Evolutionary conservation across 2,113 vertebrate genomes (phyloP).

Genomic region (Silurus meridionalis): DNA sequence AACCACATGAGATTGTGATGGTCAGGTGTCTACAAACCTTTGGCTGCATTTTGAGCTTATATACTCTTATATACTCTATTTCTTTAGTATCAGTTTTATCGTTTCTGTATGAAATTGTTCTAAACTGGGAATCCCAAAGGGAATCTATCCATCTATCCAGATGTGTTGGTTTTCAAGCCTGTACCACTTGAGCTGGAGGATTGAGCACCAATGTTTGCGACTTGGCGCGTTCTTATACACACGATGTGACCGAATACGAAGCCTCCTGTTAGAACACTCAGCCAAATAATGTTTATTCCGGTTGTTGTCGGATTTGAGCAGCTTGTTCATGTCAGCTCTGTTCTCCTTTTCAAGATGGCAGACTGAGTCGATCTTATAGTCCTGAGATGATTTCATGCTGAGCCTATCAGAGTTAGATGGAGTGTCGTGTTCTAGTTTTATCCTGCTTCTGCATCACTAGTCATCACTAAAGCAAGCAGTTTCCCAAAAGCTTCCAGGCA

Average conservation of each 20-base stretch:
- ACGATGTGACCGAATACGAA: not conserved
- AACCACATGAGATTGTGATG: not conserved
- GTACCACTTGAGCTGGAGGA: not conserved
- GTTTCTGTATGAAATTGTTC: not conserved
- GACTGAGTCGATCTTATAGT: not conserved
- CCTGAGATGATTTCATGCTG: not conserved
- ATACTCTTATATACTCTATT: not conserved
- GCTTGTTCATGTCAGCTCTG: not conserved
- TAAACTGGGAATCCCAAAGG: not conserved
- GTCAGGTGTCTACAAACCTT: not conserved
- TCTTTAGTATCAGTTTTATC: not conserved
- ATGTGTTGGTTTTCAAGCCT: too few relatives aligned
- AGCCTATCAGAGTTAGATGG: not conserved
- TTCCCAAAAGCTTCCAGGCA: too few relatives aligned
- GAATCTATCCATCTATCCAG: too few relatives aligned
- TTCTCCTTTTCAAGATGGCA: not conserved
- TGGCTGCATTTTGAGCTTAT: not conserved
- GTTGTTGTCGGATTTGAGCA: slow-evolving; percentile 9
- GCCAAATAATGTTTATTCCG: not conserved
- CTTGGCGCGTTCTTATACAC: not conserved
- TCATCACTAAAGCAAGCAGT: not conserved
- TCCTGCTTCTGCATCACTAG: too few relatives aligned
- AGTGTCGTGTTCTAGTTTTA: too few relatives aligned
- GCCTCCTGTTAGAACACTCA: not conserved
- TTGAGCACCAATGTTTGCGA: not conserved